Base-by-base conservation (phyloP, 2,113 vertebrate species). In the Raja brachyura region DNA sequence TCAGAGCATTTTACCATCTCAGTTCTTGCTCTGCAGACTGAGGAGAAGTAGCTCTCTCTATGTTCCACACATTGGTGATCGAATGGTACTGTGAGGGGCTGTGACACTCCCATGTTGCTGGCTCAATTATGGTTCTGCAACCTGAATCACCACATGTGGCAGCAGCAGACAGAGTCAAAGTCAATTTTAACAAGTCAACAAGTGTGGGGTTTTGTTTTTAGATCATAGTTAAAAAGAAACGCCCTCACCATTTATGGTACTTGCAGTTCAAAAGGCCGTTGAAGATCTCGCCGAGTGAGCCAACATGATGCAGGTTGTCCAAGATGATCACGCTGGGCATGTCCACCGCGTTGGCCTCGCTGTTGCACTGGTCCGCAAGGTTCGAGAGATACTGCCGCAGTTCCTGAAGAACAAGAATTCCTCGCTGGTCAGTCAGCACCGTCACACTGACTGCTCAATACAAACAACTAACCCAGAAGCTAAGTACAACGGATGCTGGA, bases 271-370 rank as follows among this genome's bases (percentile, higher is more conserved):
- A 97, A 70, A 99, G 96, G 1, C 98, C 98, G 0, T 98, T 99
- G 94, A 99, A 99, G 95, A 99, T 98, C 95, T 99, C 99, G 56
- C 98, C 98, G 77, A 99, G 96, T 0, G 98, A 99, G 95, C 98
- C 98, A 94, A 99, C 96, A 0, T 99, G 98, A 94, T 99, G 99
- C 93, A 99, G 94, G 95, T 99, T 99, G 95, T 99, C 98, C 95
- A 99, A 95, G 93, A 99, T 99, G 93, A 99, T 97, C 93, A 99
- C 98, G 0, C 99, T 97, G 3, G 99, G 99, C 96, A 97, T 95
- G 93, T 98, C 98, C 25, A 94, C 95, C 0, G 97, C 96, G 0
- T 96, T 96, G 18, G 96, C 96, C 93, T 97, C 97, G 0, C 97
- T 97, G 93, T 96, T 97, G 93, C 98, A 99, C 94, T 99, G 99